Evolutionary conservation across 2,113 vertebrate species (phyloP).

Genomic region (Epinephelus lanceolatus): DNA sequence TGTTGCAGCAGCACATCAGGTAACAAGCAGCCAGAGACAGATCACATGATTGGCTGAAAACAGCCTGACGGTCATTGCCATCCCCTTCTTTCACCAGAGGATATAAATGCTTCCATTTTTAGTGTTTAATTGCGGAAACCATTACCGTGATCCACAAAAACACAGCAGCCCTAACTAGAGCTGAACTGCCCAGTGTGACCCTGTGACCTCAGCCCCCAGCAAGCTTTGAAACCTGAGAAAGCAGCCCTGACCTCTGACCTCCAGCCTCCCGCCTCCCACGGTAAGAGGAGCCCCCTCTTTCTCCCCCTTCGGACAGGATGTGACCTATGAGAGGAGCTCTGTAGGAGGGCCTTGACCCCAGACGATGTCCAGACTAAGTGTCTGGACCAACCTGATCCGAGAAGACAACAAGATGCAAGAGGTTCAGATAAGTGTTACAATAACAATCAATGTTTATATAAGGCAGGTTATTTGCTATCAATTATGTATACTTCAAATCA

Average conservation of each 20-base stretch:
- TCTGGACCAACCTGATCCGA: constrained; percentile 68
- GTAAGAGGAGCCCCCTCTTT: constrained; percentile 55
- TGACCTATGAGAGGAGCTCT: constrained; percentile 77
- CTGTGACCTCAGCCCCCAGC: constrained; percentile 63
- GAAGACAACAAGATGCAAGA: constrained; percentile 55
- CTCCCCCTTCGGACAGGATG: constrained; percentile 81
- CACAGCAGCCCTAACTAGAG: constrained; percentile 69
- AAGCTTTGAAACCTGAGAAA: constrained; percentile 86
- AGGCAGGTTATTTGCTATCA: not conserved
- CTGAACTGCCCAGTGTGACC: constrained; percentile 71
- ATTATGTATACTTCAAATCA: not conserved
- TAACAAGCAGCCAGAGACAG: constrained; percentile 53
- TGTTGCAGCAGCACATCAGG: constrained; percentile 47
- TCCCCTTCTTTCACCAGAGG: constrained; percentile 56
- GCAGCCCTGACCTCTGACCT: constrained; percentile 78
- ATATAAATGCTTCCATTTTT: constrained; percentile 84
- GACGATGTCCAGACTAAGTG: constrained; percentile 84
- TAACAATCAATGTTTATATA: not conserved
- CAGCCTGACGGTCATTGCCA: constrained; percentile 47
- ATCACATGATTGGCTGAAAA: constrained; percentile 36
- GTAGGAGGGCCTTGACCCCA: constrained; percentile 80
- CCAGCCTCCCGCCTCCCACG: constrained; percentile 72
- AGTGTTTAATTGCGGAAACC: constrained; percentile 83
- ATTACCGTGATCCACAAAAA: constrained; percentile 76
- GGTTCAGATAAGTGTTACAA: constrained; percentile 53